Evolutionary conservation across 2,888 invertebrate species (phyloP).

Genomic region (Epinotia ramella): DNA sequence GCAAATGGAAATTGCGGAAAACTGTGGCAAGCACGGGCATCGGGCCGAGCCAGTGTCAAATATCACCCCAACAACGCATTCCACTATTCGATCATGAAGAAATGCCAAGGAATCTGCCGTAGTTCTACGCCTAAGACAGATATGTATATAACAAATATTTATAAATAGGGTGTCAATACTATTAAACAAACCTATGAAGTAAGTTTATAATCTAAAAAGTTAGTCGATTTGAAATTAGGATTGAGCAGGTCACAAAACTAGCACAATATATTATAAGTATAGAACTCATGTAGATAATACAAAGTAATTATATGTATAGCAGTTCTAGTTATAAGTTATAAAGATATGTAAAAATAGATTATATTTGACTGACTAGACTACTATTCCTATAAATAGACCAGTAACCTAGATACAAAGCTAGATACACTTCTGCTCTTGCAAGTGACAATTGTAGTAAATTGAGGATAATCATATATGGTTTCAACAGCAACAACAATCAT

Average conservation of each 20-base stretch:
- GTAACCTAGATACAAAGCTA: neutral
- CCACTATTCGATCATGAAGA: slow-evolving; percentile 23
- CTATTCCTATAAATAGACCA: slow-evolving; percentile 22
- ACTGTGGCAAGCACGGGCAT: slow-evolving; percentile 8
- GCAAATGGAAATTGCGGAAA: slow-evolving; percentile 19
- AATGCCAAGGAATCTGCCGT: slow-evolving; percentile 30
- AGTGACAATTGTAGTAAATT: slow-evolving; percentile 3
- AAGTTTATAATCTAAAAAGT: neutral
- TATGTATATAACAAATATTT: slow-evolving; percentile 30
- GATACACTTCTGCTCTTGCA: neutral
- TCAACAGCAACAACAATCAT: neutral
- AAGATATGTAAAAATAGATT: slow-evolving; percentile 30
- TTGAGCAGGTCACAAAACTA: neutral
- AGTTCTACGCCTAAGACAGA: neutral
- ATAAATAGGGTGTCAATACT: neutral
- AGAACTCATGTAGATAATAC: neutral
- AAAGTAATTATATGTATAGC: slow-evolving; percentile 10
- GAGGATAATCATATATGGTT: neutral
- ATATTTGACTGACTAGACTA: slow-evolving; percentile 43
- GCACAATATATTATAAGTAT: slow-evolving; percentile 8
- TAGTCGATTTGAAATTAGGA: neutral
- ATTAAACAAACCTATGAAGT: no score
- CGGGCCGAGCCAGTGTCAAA: slow-evolving; percentile 12
- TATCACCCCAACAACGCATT: slow-evolving; percentile 34
- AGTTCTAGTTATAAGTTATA: slow-evolving; percentile 9